phyloP scores from a whole-genome alignment of 2,113 vertebrate genomes.

The Gymnobelideus leadbeateri region DNA sequence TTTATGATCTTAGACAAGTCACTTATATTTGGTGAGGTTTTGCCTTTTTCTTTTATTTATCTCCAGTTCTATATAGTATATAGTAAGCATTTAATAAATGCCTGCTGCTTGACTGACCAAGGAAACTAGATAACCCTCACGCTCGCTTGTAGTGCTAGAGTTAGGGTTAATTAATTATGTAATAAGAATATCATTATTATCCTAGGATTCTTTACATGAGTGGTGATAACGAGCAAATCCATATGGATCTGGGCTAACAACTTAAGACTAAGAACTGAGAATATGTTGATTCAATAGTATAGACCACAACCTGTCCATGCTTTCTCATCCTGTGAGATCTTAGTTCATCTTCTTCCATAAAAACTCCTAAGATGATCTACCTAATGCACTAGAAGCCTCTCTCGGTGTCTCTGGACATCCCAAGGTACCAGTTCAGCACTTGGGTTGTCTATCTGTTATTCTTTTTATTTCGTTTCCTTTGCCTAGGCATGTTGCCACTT shows the following conservation, averaged over 20 bases:
- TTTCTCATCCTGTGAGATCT: not conserved
- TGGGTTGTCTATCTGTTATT: not conserved
- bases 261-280: not conserved
- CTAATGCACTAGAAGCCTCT: not conserved
- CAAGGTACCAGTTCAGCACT: not conserved
- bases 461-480: too few relatives aligned
- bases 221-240: not conserved
- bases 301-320: not conserved
- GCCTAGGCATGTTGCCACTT: too few relatives aligned
- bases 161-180: not conserved
- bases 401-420: not conserved
- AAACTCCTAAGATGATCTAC: not conserved
- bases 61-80: not conserved
- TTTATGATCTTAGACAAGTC: not conserved
- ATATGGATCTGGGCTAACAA: not conserved
- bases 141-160: not conserved
- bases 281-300: not conserved
- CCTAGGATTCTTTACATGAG: not conserved
- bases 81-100: not conserved
- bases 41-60: not conserved
- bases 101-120: not conserved
- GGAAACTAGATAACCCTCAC: not conserved
- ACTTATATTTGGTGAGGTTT: not conserved
- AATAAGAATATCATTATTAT: not conserved
- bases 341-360: not conserved